Conservation (phyloP, 2,888 invertebrate species). For the Zeuzera pyrina region DNA sequence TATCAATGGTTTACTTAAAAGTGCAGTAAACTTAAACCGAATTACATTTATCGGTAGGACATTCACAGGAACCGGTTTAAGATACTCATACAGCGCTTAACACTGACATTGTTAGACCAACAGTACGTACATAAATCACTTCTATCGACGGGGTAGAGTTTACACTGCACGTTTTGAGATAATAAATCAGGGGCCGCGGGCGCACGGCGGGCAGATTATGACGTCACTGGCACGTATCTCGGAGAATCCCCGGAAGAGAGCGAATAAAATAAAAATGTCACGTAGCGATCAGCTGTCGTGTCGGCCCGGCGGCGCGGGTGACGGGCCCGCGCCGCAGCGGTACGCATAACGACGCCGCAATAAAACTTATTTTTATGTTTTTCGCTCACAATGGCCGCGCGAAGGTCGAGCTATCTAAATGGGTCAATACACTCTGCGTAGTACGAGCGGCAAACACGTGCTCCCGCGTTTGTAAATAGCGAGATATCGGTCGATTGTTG, state of each 20-base stretch:
- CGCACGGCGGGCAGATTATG: conserved; percentile 58
- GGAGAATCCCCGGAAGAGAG: conserved; percentile 71
- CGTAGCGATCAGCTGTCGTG: conserved; percentile 72
- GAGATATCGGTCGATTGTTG: conserved; percentile 74
- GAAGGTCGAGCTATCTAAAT: conserved; percentile 74
- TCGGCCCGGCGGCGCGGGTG: conserved; percentile 51
- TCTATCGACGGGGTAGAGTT: conserved; percentile 36
- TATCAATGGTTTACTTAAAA: too few species aligned
- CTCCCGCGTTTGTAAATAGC: conserved; percentile 73
- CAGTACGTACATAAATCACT: conserved; percentile 39
- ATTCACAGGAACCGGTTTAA: conserved; percentile 28
- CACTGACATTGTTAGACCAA: conserved; percentile 38
- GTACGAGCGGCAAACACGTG: conserved; percentile 69
- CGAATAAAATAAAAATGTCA: conserved; percentile 73
- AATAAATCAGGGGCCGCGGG: conserved; percentile 58
- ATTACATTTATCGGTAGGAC: conserved; percentile 19
- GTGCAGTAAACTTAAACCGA: too few species aligned
- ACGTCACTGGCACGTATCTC: conserved; percentile 70
- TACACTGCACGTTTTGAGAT: conserved; percentile 44
- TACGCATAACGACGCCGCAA: conserved; percentile 72
- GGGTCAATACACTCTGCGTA: conserved; percentile 72
- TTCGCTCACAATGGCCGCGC: conserved; percentile 73
- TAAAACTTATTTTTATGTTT: conserved; percentile 74
- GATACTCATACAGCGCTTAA: conserved; percentile 25
- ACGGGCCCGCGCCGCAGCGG: conserved; percentile 38